Percentiles rank a stretch among this genome's conserved stretches.
phyloP scores from a whole-genome alignment of 2,797 vertebrate species.

The Falco columbarius region DNA sequence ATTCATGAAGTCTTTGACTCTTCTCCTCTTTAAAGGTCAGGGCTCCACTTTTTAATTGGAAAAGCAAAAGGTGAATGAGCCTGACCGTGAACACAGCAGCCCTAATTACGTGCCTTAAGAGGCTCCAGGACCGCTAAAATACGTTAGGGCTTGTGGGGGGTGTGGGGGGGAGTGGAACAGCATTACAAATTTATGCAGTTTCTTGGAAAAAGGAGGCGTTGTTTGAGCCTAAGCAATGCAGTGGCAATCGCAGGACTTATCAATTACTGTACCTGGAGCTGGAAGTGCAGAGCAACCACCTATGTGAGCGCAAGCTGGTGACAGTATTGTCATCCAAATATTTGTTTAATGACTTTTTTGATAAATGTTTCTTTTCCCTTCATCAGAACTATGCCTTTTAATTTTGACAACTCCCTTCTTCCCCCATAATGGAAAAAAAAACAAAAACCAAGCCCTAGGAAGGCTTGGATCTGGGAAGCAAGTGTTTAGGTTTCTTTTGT shows the following conservation, averaged over 20 bases:
- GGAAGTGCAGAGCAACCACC: background rate
- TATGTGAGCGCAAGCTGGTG: background rate
- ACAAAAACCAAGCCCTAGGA: background rate
- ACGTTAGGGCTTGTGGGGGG: background rate
- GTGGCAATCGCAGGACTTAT: background rate
- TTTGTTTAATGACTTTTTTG: background rate
- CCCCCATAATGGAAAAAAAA: background rate
- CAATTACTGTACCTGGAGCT: background rate
- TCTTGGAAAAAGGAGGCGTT: background rate
- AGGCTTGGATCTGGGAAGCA: background rate
- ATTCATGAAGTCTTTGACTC: conserved; percentile 55
- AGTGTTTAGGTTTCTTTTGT: background rate
- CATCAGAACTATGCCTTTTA: background rate
- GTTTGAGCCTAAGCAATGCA: background rate
- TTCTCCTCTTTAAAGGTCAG: conserved; percentile 58
- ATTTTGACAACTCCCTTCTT: background rate
- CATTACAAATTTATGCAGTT: background rate
- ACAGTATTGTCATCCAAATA: background rate
- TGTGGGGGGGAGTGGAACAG: fast-evolving
- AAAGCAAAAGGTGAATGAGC: conserved; percentile 34
- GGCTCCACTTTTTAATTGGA: conserved; percentile 55
- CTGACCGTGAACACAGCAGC: background rate
- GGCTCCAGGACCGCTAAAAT: background rate
- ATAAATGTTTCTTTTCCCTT: background rate
- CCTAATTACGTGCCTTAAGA: background rate